A percentile compares a stretch with the other conserved stretches of the same genome.
These are phyloP conservation scores for Trisateles emortualis DNA, from an alignment of 2,888 invertebrate species.

Conservation along the genomic window DNA sequence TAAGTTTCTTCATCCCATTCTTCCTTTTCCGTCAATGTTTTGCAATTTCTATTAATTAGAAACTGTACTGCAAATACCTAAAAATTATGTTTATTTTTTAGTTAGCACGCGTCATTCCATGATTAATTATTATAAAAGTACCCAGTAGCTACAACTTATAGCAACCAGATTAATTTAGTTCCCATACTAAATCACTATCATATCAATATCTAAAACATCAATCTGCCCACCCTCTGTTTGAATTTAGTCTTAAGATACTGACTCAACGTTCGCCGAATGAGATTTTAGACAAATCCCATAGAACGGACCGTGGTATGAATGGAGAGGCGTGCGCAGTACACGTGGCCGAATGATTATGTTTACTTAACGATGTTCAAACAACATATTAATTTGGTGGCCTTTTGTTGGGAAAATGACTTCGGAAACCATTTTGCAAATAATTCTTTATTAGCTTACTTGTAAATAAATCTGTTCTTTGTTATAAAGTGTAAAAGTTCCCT, in stretches of 20 bases:
- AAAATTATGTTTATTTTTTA: no score
- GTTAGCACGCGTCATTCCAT: no score
- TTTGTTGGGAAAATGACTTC: conserved; percentile 79
- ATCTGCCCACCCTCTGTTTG: conserved; percentile 81
- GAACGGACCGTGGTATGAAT: conserved; percentile 65
- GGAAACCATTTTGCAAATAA: conserved; percentile 58
- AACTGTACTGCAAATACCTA: no score
- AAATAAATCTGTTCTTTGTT: background rate
- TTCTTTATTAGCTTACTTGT: conserved; percentile 16
- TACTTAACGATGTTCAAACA: conserved; percentile 85
- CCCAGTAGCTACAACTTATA: conserved; percentile 17
- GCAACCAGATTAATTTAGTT: conserved; percentile 58
- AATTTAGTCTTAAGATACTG: conserved; percentile 81
- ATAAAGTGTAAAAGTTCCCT: no score
- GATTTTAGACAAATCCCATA: conserved; percentile 81
- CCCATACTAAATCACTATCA: conserved; percentile 63
- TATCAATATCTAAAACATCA: conserved; percentile 81
- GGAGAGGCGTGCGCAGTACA: conserved; percentile 71
- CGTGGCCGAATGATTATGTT: conserved; percentile 83
- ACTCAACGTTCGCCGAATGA: conserved; percentile 73
- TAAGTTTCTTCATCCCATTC: no score
- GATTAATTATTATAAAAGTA: background rate
- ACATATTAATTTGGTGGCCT: conserved; percentile 83
- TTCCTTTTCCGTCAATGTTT: no score
- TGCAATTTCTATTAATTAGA: no score